Percentiles rank a stretch among this genome's conserved stretches.
Conservation (phyloP, 2,888 invertebrate genomes). For the Monoplex corrugatus region DNA sequence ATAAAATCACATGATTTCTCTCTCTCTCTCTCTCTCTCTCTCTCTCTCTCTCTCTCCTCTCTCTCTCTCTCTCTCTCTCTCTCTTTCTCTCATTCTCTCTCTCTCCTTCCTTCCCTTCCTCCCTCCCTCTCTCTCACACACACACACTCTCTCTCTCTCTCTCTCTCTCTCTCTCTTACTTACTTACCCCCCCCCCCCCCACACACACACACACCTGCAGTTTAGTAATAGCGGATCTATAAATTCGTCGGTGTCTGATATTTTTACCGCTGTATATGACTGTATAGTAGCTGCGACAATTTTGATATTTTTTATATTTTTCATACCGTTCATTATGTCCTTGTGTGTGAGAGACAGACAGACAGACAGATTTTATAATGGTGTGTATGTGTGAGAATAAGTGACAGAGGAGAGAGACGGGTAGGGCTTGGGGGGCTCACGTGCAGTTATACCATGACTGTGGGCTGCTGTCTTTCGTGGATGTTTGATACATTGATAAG, state of each 20-base stretch:
- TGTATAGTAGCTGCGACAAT: too few species aligned
- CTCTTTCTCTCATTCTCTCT: constrained; percentile 7
- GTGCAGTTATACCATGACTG: too few species aligned
- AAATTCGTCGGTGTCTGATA: too few species aligned
- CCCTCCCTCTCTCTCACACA: not conserved
- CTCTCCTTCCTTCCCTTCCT: not conserved
- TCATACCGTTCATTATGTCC: not conserved
- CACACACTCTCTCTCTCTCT: not conserved
- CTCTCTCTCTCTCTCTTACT: constrained; percentile 23
- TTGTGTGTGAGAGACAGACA: not conserved
- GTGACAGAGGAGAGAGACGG: too few species aligned
- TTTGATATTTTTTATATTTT: too few species aligned
- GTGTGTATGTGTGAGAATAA: too few species aligned
- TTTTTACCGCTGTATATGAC: too few species aligned
- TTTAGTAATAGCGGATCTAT: too few species aligned
- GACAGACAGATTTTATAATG: not conserved
- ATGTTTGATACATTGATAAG: not conserved
- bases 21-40: not conserved
- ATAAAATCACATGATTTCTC: too few species aligned
- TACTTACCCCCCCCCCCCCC: not conserved
- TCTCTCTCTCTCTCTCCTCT: not conserved
- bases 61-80: constrained; percentile 7
- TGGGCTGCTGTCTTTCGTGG: not conserved
- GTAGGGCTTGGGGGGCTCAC: too few species aligned
- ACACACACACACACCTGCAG: not conserved